Evolutionary conservation across 1,140 invertebrate species (phyloP), one percentile per base, ranked within the genome.

Genomic region (Lepidurus apus): DNA sequence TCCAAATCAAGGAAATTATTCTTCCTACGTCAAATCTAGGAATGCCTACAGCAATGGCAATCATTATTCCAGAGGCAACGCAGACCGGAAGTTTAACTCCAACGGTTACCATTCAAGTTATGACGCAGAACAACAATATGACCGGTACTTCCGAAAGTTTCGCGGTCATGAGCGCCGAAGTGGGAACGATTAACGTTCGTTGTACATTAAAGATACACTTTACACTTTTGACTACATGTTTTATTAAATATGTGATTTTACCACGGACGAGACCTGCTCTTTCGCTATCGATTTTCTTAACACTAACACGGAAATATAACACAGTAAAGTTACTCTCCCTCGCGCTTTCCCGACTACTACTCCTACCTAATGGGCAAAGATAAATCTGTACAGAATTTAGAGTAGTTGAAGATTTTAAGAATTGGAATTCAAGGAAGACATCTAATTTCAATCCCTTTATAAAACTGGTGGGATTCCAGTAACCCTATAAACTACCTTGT

Each of bases 241-340:
- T 7, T 65, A 65, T 65, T 65, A 1, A 0, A 65, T 65, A 65
- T 17, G 21, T 65, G 17, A 47, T 17, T 21, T 65, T 13, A 21
- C 17, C 21, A 65, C 53, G 21, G 21, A 65, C 53, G 53, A 65
- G 53, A 65, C 53, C 53, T 65, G 53, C 53, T 65, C 53, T 65
- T 65, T 17, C 21, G 17, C 53, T 8, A 65, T 1, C 21, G 17
- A 65, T 7, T 65, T 65, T 21, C 53, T 65, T 65, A 65, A 65
- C 53, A 65, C 17, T 65, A 13, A 34, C 34, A 34, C 34, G 34
- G 3, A 34, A 34, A 21, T 65, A 1, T 65, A 65, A 65, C 53
- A 65, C 53, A n/a, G 53, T n/a, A 13, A 13, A 17, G 53, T 65
- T n/a, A 65, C 8, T 9, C 17, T 0, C 17, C 8, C 17, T 13